Evolutionary conservation across 2,113 vertebrate species (phyloP), one percentile per base, ranked within the genome.

Genomic region (Gallinago undulata): DNA sequence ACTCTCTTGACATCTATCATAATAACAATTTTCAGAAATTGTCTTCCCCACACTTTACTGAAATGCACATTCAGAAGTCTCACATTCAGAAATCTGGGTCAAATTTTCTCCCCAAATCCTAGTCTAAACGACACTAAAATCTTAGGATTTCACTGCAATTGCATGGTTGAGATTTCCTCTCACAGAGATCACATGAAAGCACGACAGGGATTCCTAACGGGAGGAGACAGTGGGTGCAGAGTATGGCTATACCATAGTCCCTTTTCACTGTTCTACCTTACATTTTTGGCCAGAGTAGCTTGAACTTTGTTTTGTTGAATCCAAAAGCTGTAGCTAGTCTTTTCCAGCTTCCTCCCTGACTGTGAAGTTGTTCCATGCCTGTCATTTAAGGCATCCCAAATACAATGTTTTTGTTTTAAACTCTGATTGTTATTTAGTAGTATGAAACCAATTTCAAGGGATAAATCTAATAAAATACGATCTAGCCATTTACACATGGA

Each of bases 401-500:
- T 41, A n/a, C 18, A 87, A 70, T 19, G 5, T 4, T 53, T 91
- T 60, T 14, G 64, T 55, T 74, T 81, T 50, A 78, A 94, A 76
- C 11, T 16, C 24, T 55, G 39, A 15, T 55, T 64, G 24, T 19
- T 63, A 81, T n/a, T 74, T 82, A 66, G 73, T 33, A 3, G 11
- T 41, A 66, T 37, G 60, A 88, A 93, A 75, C 5, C 3, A 47
- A 7, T 70, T 84, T 78, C 21, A 69, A 91, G 79, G 33, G 23
- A 68, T 84, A 78, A 93, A 95, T 62, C 41, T 56, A 96, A 93
- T 37, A 78, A 48, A 89, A 84, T 74, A 51, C 84, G 25, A 94
- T 68, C 28, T 87, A 87, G n/a, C 27, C 47, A 87, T 64, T 95
- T 74, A 90, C 25, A 91, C 70, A 27, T 64, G 41, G 69, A 63